Base-by-base conservation (phyloP, 2,888 invertebrate genomes). In the Drosophila leonis region DNA sequence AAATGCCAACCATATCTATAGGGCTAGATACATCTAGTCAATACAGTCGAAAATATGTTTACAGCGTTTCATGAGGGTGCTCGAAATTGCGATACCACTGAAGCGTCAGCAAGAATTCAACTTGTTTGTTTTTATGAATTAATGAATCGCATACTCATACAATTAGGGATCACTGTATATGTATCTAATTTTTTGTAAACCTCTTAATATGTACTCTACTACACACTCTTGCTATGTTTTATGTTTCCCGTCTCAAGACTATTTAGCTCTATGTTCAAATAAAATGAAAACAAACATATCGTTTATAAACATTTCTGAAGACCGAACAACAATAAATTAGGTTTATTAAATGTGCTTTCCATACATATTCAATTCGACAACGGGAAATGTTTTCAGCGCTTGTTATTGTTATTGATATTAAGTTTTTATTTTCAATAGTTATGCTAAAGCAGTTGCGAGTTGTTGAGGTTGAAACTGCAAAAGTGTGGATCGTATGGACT, bases 11-110 rank as follows among this genome's bases (percentile, higher is more conserved):
- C 80, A 83, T 86, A 90, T 89, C 82, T 91, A 91, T 89, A 92
- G 89, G 92, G 92, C 92, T 92, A 91, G 92, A 92, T 92, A 89
- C 85, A 87, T 92, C 92, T 92, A 92, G 92, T 92, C 92, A 92
- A 87, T 90, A 87, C 91, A 90, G 84, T 90, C 83, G 85, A 78
- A 77, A 90, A 67, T 75, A 84, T 78, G 83, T 81, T 80, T 69
- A 65, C 44, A 72, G 75, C 83, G 81, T 72, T 77, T 73, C 65
- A 74, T 56, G 60, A 73, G 69, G 74, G 83, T 85, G 83, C 83
- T 83, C 69, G 60, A 42, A 48, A 63, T 51, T 20, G 55, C 56
- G 66, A 72, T 75, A 74, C 75, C 74, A 64, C 75, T 79, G 78
- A 70, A 76, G 80, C 79, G 78, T 73, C 79, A 75, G 80, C 67